Conservation (phyloP, 2,797 vertebrate genomes). For the Selene dorsalis region DNA sequence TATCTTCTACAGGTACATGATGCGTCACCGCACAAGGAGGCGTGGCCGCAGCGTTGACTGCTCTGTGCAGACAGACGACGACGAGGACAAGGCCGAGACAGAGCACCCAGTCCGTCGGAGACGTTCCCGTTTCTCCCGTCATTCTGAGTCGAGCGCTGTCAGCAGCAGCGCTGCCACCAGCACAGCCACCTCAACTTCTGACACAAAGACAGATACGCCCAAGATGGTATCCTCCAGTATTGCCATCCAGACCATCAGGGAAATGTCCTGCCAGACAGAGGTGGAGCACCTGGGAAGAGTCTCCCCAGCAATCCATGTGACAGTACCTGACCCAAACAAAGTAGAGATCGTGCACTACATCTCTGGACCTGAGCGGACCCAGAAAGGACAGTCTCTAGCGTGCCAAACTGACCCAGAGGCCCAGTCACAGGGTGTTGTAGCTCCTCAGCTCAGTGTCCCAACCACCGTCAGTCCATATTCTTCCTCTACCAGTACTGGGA, state of each 20-base stretch:
- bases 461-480: slow-evolving; percentile 93
- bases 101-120: slow-evolving; percentile 94
- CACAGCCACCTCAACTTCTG: slow-evolving; percentile 43
- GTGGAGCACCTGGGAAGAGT: slow-evolving; percentile 91
- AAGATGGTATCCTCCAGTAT: slow-evolving; percentile 89
- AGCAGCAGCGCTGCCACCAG: slow-evolving; percentile 81
- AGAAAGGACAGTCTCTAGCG: slow-evolving; percentile 94
- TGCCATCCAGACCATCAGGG: slow-evolving; percentile 95
- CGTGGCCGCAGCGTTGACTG: slow-evolving; percentile 93
- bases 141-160: slow-evolving; percentile 84
- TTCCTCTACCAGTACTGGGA: slow-evolving; percentile 77
- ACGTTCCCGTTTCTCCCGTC: slow-evolving; percentile 91
- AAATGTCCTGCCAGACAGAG: slow-evolving; percentile 97
- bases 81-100: slow-evolving; percentile 93
- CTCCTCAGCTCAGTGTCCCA: slow-evolving; percentile 92
- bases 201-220: slow-evolving; percentile 63
- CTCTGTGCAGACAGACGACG: slow-evolving; percentile 95
- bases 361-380: slow-evolving; percentile 96
- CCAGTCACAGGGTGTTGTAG: slow-evolving; percentile 90
- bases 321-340: slow-evolving; percentile 91
- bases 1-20: slow-evolving; percentile 82
- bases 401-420: slow-evolving; percentile 96
- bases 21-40: slow-evolving; percentile 89
- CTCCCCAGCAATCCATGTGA: slow-evolving; percentile 95
- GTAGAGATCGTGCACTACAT: slow-evolving; percentile 98